These are phyloP conservation scores for Chinchilla lanigera DNA, from an alignment of 2,113 vertebrate species.

Conservation along the genomic window DNA sequence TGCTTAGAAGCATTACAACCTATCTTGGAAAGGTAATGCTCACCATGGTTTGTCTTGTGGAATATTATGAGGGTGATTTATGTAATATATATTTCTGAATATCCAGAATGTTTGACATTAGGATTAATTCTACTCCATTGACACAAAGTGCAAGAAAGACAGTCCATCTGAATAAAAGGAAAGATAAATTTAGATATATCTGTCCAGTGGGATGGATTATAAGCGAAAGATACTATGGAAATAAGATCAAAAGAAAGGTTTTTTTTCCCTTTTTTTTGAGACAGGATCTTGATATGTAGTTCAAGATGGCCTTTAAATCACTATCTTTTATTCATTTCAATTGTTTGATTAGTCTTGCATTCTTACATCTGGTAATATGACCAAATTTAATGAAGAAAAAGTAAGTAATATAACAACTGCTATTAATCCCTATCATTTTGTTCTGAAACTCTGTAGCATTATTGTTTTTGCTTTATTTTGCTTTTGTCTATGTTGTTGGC, in stretches of 20 bases:
- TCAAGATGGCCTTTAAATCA: background rate
- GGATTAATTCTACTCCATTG: background rate
- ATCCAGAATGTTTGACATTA: background rate
- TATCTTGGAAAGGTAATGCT: background rate
- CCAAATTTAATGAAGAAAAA: too few species aligned
- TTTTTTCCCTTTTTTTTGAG: background rate
- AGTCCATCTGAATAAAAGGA: background rate
- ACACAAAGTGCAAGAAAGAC: background rate
- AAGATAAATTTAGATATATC: background rate
- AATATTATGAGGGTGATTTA: accelerated
- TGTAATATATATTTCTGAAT: background rate
- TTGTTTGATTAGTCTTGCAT: too few species aligned
- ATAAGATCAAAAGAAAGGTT: background rate
- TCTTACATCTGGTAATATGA: too few species aligned
- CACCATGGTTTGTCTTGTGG: accelerated
- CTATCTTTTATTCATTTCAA: too few species aligned
- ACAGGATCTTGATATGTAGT: background rate
- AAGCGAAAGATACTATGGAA: background rate
- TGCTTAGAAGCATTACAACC: background rate
- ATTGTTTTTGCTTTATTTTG: too few species aligned
- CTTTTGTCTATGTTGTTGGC: too few species aligned
- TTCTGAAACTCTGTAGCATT: too few species aligned
- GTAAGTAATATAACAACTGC: too few species aligned
- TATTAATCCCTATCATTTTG: too few species aligned
- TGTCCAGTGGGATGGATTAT: accelerated